phyloP scores from a whole-genome alignment of 2,113 vertebrate species.

The Piprites chloris region DNA sequence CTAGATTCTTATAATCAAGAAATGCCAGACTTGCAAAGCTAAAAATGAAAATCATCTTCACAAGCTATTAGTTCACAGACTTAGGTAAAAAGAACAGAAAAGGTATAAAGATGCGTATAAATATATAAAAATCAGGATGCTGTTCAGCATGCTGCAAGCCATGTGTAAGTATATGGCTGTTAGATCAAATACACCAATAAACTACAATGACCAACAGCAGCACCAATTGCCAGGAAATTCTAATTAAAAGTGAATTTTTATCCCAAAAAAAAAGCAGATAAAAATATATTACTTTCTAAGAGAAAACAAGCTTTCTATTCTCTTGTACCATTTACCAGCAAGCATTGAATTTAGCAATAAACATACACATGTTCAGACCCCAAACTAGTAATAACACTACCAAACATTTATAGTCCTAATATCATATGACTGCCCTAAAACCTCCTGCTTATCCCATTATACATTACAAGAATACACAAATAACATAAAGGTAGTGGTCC shows the following conservation, averaged over 20 bases:
- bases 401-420: background rate
- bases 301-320: background rate
- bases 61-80: background rate
- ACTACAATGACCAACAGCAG: background rate
- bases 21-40: background rate
- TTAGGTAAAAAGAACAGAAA: background rate
- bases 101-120: background rate
- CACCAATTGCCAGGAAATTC: background rate
- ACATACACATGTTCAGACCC: background rate
- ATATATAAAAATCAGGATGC: background rate
- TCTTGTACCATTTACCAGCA: background rate
- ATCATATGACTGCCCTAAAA: background rate
- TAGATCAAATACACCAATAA: background rate
- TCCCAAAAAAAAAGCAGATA: background rate
- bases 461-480: background rate
- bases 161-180: background rate
- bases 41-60: background rate
- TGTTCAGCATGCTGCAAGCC: background rate
- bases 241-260: background rate
- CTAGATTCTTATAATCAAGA: background rate
- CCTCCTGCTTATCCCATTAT: background rate
- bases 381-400: background rate
- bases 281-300: background rate
- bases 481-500: background rate
- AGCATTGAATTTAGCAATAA: background rate